Conservation (phyloP, 2,888 invertebrate species). For the Melikaiella ostensackeni region DNA sequence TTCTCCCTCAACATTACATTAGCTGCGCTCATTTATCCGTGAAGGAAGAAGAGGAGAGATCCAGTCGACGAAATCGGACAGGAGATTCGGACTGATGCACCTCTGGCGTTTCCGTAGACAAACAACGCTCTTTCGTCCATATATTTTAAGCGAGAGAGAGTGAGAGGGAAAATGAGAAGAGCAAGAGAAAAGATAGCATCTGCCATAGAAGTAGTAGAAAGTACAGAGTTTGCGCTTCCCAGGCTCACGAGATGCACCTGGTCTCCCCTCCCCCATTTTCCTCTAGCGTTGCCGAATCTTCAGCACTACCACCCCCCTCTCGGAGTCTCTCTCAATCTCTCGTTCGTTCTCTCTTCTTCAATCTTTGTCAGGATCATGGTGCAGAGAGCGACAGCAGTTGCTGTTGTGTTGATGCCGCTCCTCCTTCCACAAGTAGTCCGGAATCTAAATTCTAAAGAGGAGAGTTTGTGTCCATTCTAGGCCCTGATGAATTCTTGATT, state of each 20-base stretch:
- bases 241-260: constrained; percentile 76
- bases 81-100: constrained; percentile 60
- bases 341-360: constrained; percentile 52
- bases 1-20: constrained; percentile 45
- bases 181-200: constrained; percentile 50
- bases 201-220: constrained; percentile 54
- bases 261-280: constrained; percentile 61
- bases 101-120: constrained; percentile 56
- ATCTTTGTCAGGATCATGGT: constrained; percentile 43
- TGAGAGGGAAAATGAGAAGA: constrained; percentile 24
- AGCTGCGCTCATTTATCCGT: constrained; percentile 55
- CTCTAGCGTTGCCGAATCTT: constrained; percentile 40
- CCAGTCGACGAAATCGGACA: constrained; percentile 51
- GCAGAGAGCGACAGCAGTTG: constrained; percentile 47
- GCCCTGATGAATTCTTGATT: too few relatives aligned
- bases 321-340: constrained; percentile 42
- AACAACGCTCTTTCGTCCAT: constrained; percentile 52
- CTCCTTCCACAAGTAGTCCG: constrained; percentile 57
- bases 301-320: constrained; percentile 35
- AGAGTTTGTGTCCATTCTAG: too few relatives aligned
- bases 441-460: too few relatives aligned
- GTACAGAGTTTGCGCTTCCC: constrained; percentile 74
- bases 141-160: constrained; percentile 35
- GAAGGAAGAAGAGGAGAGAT: constrained; percentile 47
- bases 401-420: constrained; percentile 59